Evolutionary conservation across 2,888 invertebrate species (phyloP).

Genomic region (Epinotia bilunana): DNA sequence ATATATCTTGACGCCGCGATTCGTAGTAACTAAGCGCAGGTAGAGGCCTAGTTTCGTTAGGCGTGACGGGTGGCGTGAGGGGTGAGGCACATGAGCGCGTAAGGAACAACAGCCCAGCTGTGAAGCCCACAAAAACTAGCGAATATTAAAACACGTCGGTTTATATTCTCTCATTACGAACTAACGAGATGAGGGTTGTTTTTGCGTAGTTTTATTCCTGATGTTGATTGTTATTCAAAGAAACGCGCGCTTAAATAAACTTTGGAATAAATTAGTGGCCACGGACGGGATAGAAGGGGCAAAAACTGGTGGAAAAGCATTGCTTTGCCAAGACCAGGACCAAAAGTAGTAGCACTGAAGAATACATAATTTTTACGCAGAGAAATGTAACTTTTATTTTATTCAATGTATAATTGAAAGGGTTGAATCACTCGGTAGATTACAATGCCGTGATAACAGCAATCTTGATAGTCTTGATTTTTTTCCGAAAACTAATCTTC

Average conservation of each 20-base stretch:
- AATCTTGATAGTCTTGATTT: no score
- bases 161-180: slow-evolving; percentile 41
- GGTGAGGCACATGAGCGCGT: no score
- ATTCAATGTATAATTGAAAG: background rate
- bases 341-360: background rate
- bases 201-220: slow-evolving; percentile 45
- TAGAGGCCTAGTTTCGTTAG: no score
- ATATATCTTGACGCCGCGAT: no score
- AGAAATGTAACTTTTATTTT: background rate
- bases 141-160: slow-evolving; percentile 39
- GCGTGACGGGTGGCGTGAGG: no score
- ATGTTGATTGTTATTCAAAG: slow-evolving; percentile 54
- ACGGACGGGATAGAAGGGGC: slow-evolving; percentile 43
- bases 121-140: slow-evolving; percentile 32
- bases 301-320: slow-evolving; percentile 7
- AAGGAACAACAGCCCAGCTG: no score
- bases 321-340: background rate
- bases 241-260: slow-evolving; percentile 52
- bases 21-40: no score
- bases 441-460: no score
- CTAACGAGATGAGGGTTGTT: slow-evolving; percentile 50
- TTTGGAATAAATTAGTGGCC: slow-evolving; percentile 44
- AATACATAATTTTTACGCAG: slow-evolving; percentile 6
- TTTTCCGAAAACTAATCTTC: no score
- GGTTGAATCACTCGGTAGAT: background rate